Base-by-base conservation (phyloP, 2,888 invertebrate species). In the Hetaerina titia region DNA sequence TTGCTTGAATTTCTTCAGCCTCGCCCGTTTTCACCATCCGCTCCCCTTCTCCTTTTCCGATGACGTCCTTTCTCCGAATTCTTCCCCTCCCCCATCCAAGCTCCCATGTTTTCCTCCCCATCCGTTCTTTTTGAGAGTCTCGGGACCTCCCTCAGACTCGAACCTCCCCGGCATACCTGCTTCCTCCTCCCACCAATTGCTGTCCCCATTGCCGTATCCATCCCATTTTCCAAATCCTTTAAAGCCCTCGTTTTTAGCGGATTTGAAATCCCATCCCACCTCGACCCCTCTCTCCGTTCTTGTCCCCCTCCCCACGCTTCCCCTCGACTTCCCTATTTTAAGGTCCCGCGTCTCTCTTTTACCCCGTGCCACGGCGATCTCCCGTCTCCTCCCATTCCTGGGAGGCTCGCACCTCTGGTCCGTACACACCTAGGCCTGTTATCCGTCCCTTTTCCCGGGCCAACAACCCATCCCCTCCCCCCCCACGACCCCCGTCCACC, bases 161-260 rank as follows among this genome's bases (percentile, higher is more conserved):
- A 11, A 31, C 11, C 69, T 31, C 31, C 31, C 81, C 15, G 13
- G 25, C 81, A 81, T 31, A 9, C 31, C n/a, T 60, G 11, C 60
- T 17, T 60, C 17, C 31, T 31, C 81, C 31, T 9, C 13, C 81
- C 81, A n/a, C 19, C 9, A 22, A 81, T 81, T 13, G 25, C 81
- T 81, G 25, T 81, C 81, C 81, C 81, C 31, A 81, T 31, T 45
- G 25, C 31, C 81, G 25, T 81, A 11, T 81, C 25, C 81, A 81
- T 81, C 81, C 81, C 81, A 81, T 81, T 81, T 81, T 81, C 81
- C 81, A 81, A 81, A 81, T 81, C 81, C 31, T 31, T 25, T 81
- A 81, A 81, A 81, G 25, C 81, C 81, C 81, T 81, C 81, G 81
- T 81, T 81, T 81, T 81, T 81, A 31, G 81, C 81, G 81, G 81